Conservation (phyloP, 2,113 vertebrate genomes). For the Anolis carolinensis region DNA sequence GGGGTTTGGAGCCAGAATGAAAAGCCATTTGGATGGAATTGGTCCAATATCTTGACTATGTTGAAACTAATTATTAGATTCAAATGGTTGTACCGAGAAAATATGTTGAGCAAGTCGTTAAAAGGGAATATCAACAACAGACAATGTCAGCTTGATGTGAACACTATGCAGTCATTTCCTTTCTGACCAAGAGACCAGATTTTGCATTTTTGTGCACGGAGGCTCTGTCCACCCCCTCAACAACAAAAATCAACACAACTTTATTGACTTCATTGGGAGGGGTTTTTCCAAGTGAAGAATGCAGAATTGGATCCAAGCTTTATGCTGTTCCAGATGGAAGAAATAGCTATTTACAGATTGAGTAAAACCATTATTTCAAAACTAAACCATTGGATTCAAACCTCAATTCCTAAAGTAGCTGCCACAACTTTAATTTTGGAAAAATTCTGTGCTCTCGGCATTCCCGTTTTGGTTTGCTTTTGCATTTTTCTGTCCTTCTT, state of each 20-base stretch:
- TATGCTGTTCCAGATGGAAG: slow-evolving; percentile 62
- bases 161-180: slow-evolving; percentile 23
- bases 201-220: slow-evolving; percentile 38
- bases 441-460: slow-evolving; percentile 15
- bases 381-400: slow-evolving; percentile 4
- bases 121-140: slow-evolving; percentile 14
- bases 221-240: neutral
- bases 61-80: slow-evolving; percentile 29
- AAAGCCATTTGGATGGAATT: slow-evolving; percentile 11
- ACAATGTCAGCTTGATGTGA: neutral
- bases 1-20: slow-evolving; percentile 5
- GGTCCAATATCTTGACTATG: neutral
- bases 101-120: slow-evolving; percentile 15
- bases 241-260: slow-evolving; percentile 14
- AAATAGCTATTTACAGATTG: slow-evolving; percentile 48
- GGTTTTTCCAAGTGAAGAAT: slow-evolving; percentile 55
- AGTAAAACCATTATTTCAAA: slow-evolving; percentile 27
- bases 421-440: neutral
- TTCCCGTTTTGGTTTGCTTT: slow-evolving; percentile 5
- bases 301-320: slow-evolving; percentile 61
- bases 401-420: slow-evolving; percentile 17
- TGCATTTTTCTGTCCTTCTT: neutral
- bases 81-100: slow-evolving; percentile 3
- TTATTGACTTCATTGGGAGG: slow-evolving; percentile 51
- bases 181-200: slow-evolving; percentile 36